These are phyloP conservation scores for Peromyscus aztecus DNA, from an alignment of 2,797 vertebrate genomes.

Conservation along the genomic window DNA sequence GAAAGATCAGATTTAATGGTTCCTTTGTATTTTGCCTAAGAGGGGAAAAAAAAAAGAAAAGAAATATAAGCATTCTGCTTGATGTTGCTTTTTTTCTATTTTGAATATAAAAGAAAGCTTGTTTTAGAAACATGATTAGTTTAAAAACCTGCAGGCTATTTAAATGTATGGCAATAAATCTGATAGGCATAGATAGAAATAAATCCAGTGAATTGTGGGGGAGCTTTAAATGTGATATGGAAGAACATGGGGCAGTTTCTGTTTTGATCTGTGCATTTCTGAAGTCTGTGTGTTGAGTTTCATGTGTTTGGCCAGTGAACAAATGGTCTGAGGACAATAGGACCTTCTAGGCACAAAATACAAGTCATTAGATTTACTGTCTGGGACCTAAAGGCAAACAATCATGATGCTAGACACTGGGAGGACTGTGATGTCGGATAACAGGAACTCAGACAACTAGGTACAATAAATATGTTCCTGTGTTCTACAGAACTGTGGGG, in stretches of 20 bases:
- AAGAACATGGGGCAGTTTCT: neutral
- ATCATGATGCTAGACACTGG: neutral
- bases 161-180: constrained; percentile 12
- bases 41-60: neutral
- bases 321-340: constrained; percentile 14
- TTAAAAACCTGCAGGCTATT: constrained; percentile 44
- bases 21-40: constrained; percentile 93
- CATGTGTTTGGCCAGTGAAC: neutral
- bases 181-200: neutral
- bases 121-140: constrained; percentile 59
- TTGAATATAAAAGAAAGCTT: constrained; percentile 58
- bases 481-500: neutral
- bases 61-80: neutral
- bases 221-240: constrained; percentile 10
- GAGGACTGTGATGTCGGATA: neutral
- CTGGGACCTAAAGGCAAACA: constrained; percentile 1
- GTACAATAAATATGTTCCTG: neutral
- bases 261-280: constrained; percentile 42
- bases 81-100: neutral
- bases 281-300: constrained; percentile 43
- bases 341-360: neutral
- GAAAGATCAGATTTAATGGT: constrained; percentile 90
- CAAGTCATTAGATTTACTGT: neutral
- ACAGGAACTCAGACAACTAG: neutral
- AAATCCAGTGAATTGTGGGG: neutral